Evolutionary conservation across 2,797 vertebrate genomes (phyloP), one percentile per base, ranked within the genome.

Genomic region (Gobio occitaniae): DNA sequence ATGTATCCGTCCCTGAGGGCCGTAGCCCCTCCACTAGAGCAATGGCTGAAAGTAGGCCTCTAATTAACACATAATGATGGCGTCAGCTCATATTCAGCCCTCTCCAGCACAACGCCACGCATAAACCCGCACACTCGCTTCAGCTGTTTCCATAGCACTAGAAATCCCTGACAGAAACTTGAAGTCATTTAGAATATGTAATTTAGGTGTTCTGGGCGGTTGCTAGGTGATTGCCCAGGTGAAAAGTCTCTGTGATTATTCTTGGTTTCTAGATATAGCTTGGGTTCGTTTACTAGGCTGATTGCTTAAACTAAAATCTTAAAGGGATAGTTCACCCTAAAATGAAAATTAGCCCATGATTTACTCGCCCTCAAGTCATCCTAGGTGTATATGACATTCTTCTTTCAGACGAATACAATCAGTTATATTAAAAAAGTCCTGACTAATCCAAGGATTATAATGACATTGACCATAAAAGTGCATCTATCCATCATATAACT

Each of bases 61-160:
- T 80, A 84, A 87, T 90, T 89, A 89, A 85, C 74, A 75, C 80
- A 82, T 86, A 90, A 90, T 90, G 85, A 89, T 66, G 50, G 44
- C 87, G 83, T 77, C 85, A 59, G n/a, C 80, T 85, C 85, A 76
- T 80, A 88, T 84, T 88, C 86, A 83, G 79, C 38, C 13, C 13
- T 61, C n/a, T 61, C 59, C 59, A 61, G 25, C 61, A 29, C 54
- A 21, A 19, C 19, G 36, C 63, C 78, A 54, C 48, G 48, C 25
- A 32, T 50, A 25, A 29, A 83, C 32, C 11, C 2, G 74, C 82
- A 52, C 59, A 36, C 47, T 13, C 8, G 12, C 80, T 71, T 36
- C 32, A 54, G 38, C 54, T 9, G 84, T 80, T 70, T 80, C 52
- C 54, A 72, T 25, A 82, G 56, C 36, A 6, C 9, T 17, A 47